Evolutionary conservation across 2,797 vertebrate species (phyloP), one percentile per base, ranked within the genome.

Genomic region (Loriculus beryllinus): DNA sequence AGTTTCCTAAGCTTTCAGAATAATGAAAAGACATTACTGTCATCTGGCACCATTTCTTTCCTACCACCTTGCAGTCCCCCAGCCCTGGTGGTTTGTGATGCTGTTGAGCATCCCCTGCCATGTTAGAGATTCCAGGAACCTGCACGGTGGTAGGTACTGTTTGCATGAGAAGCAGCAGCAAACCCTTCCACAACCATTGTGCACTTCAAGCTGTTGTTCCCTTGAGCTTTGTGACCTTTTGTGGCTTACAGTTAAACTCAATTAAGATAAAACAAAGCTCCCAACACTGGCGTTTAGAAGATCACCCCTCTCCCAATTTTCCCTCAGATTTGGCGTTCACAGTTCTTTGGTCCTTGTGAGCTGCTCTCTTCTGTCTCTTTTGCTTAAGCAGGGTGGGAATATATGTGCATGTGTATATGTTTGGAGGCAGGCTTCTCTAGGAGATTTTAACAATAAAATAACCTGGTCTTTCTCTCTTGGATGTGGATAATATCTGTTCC

Each of bases 1-100:
- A 12, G 5, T 59, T 89, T 21, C 72, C 67, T 92, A 37, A 87
- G 90, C 79, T 93, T 92, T 96, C 68, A 72, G 75, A 64, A 39
- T 70, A 51, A 90, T 93, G 89, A 89, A 93, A 93, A 91, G 62
- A 14, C 81, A 33, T 51, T 26, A 19, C 7, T 72, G 47, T n/a
- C 5, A 1, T 21, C 35, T 47, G 83, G 68, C 70, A 49, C 17
- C 4, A 0, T 21, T 89, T 57, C 33, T 56, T n/a, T 31, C 40
- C 12, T 25, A 3, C 23, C 31, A 40, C 54, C 67, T 80, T 1
- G 2, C 20, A 37, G 22, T 9, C 7, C 28, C 5, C 45, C 21
- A 19, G 57, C 11, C 43, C 47, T 25, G 60, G 31, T 39, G 42
- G 23, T 16, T 48, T 52, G 35, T 5, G 60, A 12, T 23, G 42